Evolutionary conservation across 2,888 invertebrate genomes (phyloP), one percentile per base, ranked within the genome.

Genomic region (Sinodicranocentrus sp.): DNA sequence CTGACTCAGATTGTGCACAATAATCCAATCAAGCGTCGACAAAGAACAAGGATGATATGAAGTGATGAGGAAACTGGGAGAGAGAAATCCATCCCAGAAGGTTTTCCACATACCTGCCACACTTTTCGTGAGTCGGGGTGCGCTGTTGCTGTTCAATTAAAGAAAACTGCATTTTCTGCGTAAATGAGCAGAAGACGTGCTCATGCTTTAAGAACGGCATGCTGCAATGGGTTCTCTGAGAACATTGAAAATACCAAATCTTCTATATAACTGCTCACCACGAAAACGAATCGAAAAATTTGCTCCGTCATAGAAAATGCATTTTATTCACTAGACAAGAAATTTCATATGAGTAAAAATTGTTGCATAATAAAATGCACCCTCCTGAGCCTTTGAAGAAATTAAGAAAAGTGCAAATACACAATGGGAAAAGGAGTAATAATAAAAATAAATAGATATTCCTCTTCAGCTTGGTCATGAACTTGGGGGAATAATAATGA

Each of bases 1-100:
- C n/a, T n/a, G 68, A 75, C 68, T 59, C 75, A 82, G 75, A 68
- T 76, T 59, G 76, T 82, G 82, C 82, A 76, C 82, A 82, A 82
- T 82, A 82, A 28, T 82, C 82, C 82, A 82, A 82, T 82, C 82
- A 82, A 82, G 82, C 82, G 82, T 70, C 82, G 82, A 82, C 48
- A 48, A 48, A 33, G 10, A 33, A 33, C 3, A 33, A 10, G 3
- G 33, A 33, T 3, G 33, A 33, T 33, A 33, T 3, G 33, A n/a
- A 48, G n/a, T 15, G 48, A 48, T 10, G 48, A 48, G 48, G 15
- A 48, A 48, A n/a, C 48, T n/a, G n/a, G n/a, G 15, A 5, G n/a
- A 48, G 48, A 6, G 10, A 48, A 48, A 54, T 63, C 39, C 80
- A 72, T 72, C 72, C 80, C 72, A 52, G 19, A n/a, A n/a, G n/a